These are phyloP conservation scores for Tenualosa thibaudeaui DNA, from an alignment of 2,797 vertebrate genomes.

Conservation along the genomic window DNA sequence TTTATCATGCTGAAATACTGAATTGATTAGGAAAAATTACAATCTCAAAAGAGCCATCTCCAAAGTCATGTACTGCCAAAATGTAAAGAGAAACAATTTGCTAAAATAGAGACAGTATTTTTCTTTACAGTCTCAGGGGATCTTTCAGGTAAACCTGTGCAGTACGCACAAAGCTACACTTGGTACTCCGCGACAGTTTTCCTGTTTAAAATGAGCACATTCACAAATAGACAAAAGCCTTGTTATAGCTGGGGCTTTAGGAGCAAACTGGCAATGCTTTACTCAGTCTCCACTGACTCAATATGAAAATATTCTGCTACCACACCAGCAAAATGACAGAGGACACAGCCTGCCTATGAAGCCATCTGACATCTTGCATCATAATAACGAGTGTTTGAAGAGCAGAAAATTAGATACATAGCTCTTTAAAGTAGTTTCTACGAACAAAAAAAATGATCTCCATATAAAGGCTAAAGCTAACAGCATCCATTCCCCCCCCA, in stretches of 20 bases:
- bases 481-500: background rate
- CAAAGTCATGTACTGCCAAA: background rate
- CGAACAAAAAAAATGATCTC: background rate
- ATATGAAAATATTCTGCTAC: background rate
- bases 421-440: background rate
- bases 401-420: background rate
- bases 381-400: background rate
- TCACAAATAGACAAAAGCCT: background rate
- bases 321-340: background rate
- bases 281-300: background rate
- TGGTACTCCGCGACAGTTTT: background rate
- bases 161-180: background rate
- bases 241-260: background rate
- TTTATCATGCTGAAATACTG: background rate
- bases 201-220: background rate
- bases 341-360: background rate
- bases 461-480: background rate
- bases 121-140: background rate
- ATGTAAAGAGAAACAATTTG: background rate
- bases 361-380: background rate
- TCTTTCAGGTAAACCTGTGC: background rate
- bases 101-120: background rate
- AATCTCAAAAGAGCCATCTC: background rate
- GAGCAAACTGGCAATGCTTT: background rate
- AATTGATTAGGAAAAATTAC: background rate